These are phyloP conservation scores for Tetramorium parvispinum DNA, from an alignment of 1,140 invertebrate species.

Conservation along the genomic window DNA sequence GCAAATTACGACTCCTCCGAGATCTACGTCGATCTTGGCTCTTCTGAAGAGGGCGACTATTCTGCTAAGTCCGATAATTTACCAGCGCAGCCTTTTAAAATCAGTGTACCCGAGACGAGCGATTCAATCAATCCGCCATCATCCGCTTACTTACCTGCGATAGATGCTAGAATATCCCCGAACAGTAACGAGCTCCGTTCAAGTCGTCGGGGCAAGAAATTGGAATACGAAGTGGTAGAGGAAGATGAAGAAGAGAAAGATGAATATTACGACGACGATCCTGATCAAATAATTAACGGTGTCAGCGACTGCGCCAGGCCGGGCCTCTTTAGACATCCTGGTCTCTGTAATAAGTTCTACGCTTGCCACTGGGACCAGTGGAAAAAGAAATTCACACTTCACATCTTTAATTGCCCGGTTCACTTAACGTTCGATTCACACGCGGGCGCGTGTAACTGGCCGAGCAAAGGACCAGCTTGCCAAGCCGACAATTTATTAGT, in stretches of 20 bases:
- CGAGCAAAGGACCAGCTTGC: conserved; percentile 92
- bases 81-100: conserved; percentile 38
- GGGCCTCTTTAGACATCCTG: conserved; percentile 93
- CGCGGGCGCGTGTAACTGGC: conserved; percentile 93
- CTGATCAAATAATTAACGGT: conserved; percentile 88
- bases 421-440: conserved; percentile 92
- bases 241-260: conserved; percentile 78
- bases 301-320: conserved; percentile 90
- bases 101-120: conserved; percentile 12
- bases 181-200: neutral
- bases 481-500: conserved; percentile 89
- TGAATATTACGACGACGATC: conserved; percentile 48
- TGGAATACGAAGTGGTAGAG: neutral
- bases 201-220: conserved; percentile 17
- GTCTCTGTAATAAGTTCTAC: conserved; percentile 94
- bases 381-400: conserved; percentile 92
- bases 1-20: conserved; percentile 83
- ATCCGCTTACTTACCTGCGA: conserved; percentile 67
- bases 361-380: conserved; percentile 93
- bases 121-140: neutral
- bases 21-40: conserved; percentile 82
- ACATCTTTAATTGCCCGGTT: conserved; percentile 93
- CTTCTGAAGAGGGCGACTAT: conserved; percentile 56
- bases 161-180: neutral
- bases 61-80: neutral